A percentile compares a stretch with the other conserved stretches of the same genome.
Evolutionary conservation across 2,113 vertebrate species (phyloP).

Genomic region (Trochalopteron elliotii): DNA sequence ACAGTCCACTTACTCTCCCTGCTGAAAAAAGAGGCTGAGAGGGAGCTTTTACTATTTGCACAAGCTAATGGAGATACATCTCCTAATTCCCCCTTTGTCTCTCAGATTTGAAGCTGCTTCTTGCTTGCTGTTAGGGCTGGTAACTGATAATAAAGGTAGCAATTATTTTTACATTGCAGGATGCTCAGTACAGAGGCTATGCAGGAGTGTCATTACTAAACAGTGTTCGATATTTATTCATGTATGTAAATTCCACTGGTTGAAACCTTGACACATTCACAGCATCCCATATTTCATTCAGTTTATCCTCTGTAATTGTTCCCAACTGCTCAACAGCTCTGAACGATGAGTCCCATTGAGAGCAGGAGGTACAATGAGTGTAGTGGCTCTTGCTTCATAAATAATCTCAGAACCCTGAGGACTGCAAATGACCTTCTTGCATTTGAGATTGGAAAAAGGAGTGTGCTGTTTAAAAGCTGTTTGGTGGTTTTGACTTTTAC

Average conservation of each 20-base stretch:
- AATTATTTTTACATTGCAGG: conserved; percentile 42
- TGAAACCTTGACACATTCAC: conserved; percentile 64
- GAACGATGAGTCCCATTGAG: conserved; percentile 63
- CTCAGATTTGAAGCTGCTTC: neutral
- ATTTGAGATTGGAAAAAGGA: neutral
- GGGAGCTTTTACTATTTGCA: conserved; percentile 32
- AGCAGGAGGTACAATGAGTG: conserved; percentile 32
- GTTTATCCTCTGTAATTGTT: conserved; percentile 70
- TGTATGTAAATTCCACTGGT: conserved; percentile 68
- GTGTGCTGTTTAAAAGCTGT: neutral
- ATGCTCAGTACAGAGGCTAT: neutral
- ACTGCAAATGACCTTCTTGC: conserved; percentile 39
- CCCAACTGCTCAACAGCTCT: conserved; percentile 66
- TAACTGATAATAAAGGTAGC: conserved; percentile 49
- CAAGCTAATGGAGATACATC: conserved; percentile 34
- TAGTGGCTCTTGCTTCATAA: conserved; percentile 51
- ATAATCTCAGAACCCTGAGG: conserved; percentile 44
- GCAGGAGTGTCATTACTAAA: conserved; percentile 33
- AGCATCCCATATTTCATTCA: conserved; percentile 59
- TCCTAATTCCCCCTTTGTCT: conserved; percentile 6
- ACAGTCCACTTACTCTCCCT: neutral
- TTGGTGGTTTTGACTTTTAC: neutral
- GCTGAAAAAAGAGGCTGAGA: neutral
- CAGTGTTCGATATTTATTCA: conserved; percentile 65
- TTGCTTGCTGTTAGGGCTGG: conserved; percentile 27